These are phyloP conservation scores for Liopterus haemorrhoidalis DNA, from an alignment of 2,888 invertebrate genomes.

Conservation along the genomic window DNA sequence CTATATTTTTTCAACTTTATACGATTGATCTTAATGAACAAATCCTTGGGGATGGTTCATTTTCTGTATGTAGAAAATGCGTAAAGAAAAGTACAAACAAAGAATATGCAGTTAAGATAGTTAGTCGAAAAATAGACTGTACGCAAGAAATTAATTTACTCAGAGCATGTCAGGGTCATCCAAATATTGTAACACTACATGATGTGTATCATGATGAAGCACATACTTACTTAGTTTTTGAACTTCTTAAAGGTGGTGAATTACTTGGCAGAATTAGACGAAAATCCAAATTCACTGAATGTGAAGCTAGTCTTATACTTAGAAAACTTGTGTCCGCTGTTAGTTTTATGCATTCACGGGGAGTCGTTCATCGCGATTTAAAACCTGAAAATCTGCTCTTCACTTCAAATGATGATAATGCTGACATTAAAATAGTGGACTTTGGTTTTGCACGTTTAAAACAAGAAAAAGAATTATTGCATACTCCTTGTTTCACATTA, in stretches of 20 bases:
- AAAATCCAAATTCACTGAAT: conserved; percentile 66
- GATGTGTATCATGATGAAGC: conserved; percentile 79
- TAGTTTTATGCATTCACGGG: conserved; percentile 73
- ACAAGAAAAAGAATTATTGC: conserved; percentile 54
- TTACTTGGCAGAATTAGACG: conserved; percentile 61
- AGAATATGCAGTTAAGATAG: conserved; percentile 84
- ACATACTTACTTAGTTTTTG: conserved; percentile 87
- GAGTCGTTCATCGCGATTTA: conserved; percentile 87
- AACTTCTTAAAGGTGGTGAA: conserved; percentile 80
- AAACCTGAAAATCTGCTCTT: conserved; percentile 86
- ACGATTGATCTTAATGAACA: conserved; percentile 64
- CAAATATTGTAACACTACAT: conserved; percentile 76
- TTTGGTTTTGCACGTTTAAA: conserved; percentile 90
- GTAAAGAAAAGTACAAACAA: conserved; percentile 64
- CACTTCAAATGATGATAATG: conserved; percentile 51
- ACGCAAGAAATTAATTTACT: conserved; percentile 72
- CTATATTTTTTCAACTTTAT: conserved; percentile 80
- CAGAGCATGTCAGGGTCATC: conserved; percentile 79
- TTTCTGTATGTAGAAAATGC: conserved; percentile 80
- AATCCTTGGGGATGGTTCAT: conserved; percentile 82
- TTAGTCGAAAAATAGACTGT: conserved; percentile 60
- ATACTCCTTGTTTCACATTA: conserved; percentile 89
- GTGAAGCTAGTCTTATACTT: conserved; percentile 72
- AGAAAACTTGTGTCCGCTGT: conserved; percentile 78
- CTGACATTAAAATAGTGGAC: conserved; percentile 83